Evolutionary conservation across 2,888 invertebrate genomes (phyloP).

Genomic region (Parascotia fuliginaria): DNA sequence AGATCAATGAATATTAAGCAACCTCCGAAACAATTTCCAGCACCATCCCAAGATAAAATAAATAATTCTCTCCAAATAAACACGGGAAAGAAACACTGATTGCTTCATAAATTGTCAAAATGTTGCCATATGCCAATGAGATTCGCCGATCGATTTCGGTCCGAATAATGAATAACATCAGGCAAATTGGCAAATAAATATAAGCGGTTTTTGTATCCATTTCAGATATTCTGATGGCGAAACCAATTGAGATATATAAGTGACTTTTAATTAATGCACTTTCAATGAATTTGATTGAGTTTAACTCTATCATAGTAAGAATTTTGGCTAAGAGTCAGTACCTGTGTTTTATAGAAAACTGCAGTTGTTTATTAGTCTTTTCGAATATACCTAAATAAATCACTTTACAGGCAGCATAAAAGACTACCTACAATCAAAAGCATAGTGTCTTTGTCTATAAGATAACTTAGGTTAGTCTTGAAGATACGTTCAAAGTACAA

Average conservation of each 20-base stretch:
- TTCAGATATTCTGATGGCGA: slow-evolving; percentile 54
- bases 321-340: no score
- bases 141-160: slow-evolving; percentile 60
- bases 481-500: neutral
- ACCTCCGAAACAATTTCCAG: slow-evolving; percentile 76
- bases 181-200: slow-evolving; percentile 72
- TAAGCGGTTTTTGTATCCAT: slow-evolving; percentile 50
- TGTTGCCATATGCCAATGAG: slow-evolving; percentile 63
- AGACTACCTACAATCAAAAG: no score
- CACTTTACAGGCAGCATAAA: no score
- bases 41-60: slow-evolving; percentile 71
- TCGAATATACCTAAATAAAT: no score
- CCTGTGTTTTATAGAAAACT: no score
- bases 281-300: slow-evolving; percentile 19
- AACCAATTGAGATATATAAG: slow-evolving; percentile 68
- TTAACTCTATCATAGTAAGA: no score
- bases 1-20: slow-evolving; percentile 82
- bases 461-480: neutral
- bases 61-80: slow-evolving; percentile 76
- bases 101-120: slow-evolving; percentile 82
- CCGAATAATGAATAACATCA: slow-evolving; percentile 68
- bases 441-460: neutral
- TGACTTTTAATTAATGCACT: slow-evolving; percentile 38
- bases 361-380: no score
- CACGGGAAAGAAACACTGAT: slow-evolving; percentile 73